phyloP scores from a whole-genome alignment of 2,113 vertebrate species.

The Channa argus region DNA sequence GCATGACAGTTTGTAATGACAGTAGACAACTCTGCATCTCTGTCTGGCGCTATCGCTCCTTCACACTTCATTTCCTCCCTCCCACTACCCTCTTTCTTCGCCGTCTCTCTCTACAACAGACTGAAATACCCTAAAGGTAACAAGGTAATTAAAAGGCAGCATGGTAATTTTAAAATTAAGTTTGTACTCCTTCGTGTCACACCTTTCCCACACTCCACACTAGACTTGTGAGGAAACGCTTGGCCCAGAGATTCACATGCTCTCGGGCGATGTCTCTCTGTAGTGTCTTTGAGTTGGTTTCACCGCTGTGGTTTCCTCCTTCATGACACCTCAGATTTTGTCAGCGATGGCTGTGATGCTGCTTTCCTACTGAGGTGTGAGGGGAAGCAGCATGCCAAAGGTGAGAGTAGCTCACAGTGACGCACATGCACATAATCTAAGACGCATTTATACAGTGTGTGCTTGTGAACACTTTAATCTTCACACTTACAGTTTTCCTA shows the following conservation, averaged over 20 bases:
- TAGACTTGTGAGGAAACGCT: conserved; percentile 50
- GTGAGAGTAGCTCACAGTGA: conserved; percentile 73
- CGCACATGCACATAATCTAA: conserved; percentile 67
- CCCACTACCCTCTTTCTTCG: conserved; percentile 38
- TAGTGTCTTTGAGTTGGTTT: conserved; percentile 59
- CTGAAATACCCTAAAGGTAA: conserved; percentile 58
- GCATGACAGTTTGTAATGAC: conserved; percentile 42
- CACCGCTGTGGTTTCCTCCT: conserved; percentile 56
- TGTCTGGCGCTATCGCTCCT: conserved; percentile 58
- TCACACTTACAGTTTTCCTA: conserved; percentile 58
- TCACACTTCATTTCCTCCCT: conserved; percentile 64
- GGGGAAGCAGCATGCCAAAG: conserved; percentile 73
- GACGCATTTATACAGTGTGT: conserved; percentile 56
- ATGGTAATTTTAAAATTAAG: conserved; percentile 71
- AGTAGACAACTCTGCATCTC: conserved; percentile 61
- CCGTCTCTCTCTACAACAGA: conserved; percentile 55
- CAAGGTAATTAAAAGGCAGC: conserved; percentile 73
- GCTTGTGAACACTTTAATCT: conserved; percentile 62
- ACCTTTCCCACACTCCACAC: conserved; percentile 55
- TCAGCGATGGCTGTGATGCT: conserved; percentile 69
- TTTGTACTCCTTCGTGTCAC: conserved; percentile 67
- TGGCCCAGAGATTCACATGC: conserved; percentile 58
- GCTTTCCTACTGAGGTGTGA: conserved; percentile 76
- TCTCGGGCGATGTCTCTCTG: conserved; percentile 47
- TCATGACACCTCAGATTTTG: conserved; percentile 78